Percentiles rank a stretch among this genome's conserved stretches.
phyloP scores from a whole-genome alignment of 2,113 vertebrate species.

The Orcinus orca region DNA sequence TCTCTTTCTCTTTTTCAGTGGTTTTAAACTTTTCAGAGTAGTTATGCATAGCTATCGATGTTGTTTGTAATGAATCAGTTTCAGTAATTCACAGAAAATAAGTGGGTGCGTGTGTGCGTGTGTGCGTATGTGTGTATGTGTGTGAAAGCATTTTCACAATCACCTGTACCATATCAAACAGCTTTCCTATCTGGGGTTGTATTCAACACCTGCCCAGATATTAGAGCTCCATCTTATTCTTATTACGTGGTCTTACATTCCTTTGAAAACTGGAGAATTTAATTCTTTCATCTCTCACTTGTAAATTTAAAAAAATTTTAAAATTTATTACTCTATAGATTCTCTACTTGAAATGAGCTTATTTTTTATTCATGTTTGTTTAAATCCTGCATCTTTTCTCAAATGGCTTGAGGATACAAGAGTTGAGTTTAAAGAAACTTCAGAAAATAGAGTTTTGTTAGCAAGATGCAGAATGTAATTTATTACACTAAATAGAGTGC shows the following conservation, averaged over 20 bases:
- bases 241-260: neutral
- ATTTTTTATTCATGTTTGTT: constrained; percentile 23
- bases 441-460: constrained; percentile 16
- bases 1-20: neutral
- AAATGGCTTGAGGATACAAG: neutral
- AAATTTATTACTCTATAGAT: neutral
- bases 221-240: neutral
- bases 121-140: neutral
- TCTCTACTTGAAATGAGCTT: neutral
- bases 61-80: neutral
- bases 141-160: neutral
- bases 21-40: constrained; percentile 65
- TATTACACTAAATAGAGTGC: neutral
- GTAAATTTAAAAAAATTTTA: neutral
- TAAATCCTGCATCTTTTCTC: neutral
- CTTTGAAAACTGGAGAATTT: neutral
- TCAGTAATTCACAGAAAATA: neutral
- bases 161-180: neutral
- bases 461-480: neutral
- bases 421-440: constrained; percentile 11
- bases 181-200: neutral
- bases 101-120: neutral
- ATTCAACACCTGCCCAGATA: neutral
- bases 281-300: neutral
- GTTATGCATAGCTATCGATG: neutral